These are phyloP conservation scores for Papilio protenor DNA, from an alignment of 2,888 invertebrate genomes.

Conservation along the genomic window DNA sequence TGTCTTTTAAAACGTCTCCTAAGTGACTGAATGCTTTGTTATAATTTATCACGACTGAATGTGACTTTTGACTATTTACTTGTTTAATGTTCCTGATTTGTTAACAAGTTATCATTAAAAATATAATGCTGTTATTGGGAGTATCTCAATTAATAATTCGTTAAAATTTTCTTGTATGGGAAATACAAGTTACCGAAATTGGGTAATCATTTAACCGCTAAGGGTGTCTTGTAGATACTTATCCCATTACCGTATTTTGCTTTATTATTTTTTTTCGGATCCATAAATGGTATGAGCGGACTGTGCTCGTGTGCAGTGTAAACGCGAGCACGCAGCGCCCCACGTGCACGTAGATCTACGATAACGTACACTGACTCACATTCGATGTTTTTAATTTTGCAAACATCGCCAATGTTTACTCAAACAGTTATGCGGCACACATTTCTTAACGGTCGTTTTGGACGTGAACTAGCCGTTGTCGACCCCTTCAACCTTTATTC, in stretches of 20 bases:
- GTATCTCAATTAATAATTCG: background rate
- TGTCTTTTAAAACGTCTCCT: background rate
- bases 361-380: constrained; percentile 50
- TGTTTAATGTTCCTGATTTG: constrained; percentile 26
- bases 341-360: constrained; percentile 54
- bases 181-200: constrained; percentile 39
- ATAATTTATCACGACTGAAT: background rate
- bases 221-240: constrained; percentile 26
- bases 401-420: constrained; percentile 74
- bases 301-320: constrained; percentile 50
- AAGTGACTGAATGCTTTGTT: constrained; percentile 1
- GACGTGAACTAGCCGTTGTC: constrained; percentile 71
- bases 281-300: constrained; percentile 52
- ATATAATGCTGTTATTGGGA: background rate
- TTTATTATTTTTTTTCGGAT: constrained; percentile 32
- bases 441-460: constrained; percentile 62
- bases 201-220: constrained; percentile 34
- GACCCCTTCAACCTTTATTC: constrained; percentile 80
- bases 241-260: constrained; percentile 46
- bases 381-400: constrained; percentile 69
- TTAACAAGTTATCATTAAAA: constrained; percentile 43
- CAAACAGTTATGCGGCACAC: constrained; percentile 78
- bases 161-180: constrained; percentile 32
- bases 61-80: background rate
- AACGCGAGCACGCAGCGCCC: constrained; percentile 51